Evolutionary conservation across 2,888 invertebrate species (phyloP), one percentile per base, ranked within the genome.

Genomic region (Gnatocerus cornutus): DNA sequence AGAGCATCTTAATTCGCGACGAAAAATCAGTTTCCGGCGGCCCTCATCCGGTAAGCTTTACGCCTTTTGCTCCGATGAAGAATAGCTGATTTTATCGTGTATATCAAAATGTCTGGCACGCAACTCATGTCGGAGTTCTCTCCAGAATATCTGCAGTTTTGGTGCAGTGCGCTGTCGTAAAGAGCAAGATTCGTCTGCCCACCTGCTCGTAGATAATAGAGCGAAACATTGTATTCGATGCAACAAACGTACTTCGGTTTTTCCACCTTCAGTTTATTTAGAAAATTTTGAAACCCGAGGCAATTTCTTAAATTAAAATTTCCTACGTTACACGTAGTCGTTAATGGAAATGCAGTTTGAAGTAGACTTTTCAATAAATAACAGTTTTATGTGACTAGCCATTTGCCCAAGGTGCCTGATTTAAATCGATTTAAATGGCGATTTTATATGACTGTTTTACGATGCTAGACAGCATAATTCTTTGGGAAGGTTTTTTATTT

Each of bases 101-200:
- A 59, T 59, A 67, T 67, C 67, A 67, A 59, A 67, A 59, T 59
- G 67, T 67, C 67, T 67, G 67, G 67, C 67, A 67, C 67, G 67
- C 67, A 67, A 53, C 65, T 14, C 65, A 5, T 39, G 65, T 67
- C 59, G 59, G 59, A 67, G 30, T 59, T 67, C 30, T 52, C 59
- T 67, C 67, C 52, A 41, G 52, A 62, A 68, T 62, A 62, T 68
- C 68, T 68, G 68, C 68, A 68, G 68, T 68, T 41, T 68, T 68
- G 68, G 61, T 68, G 68, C 68, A 68, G 52, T 68, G 68, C 68
- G 62, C 61, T 68, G 37, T 62, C 68, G 62, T 68, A 68, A 68
- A 68, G 68, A 50, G 67, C 67, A 67, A 67, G 48, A 48, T 21
- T 43, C 52, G 29, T 48, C 55, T 56, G 48, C 7, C 67, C 59